These are phyloP conservation scores for Chionoecetes opilio DNA, from an alignment of 1,140 invertebrate species.

Conservation along the genomic window DNA sequence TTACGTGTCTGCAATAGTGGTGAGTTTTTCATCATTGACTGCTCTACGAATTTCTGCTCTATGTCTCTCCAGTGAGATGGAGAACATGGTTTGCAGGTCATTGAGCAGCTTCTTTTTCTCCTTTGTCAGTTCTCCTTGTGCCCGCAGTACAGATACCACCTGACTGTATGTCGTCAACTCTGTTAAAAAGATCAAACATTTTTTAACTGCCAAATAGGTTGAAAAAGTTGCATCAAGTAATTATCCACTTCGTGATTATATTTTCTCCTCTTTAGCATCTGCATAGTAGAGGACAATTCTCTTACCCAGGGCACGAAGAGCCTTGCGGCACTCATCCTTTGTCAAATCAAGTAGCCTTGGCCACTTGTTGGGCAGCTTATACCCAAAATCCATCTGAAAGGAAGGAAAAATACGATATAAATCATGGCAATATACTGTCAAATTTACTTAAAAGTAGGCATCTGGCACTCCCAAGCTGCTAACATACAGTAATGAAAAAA, in stretches of 20 bases:
- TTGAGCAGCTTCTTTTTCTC: slow-evolving; percentile 93
- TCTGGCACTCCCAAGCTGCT: no score
- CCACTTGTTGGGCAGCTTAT: slow-evolving; percentile 83
- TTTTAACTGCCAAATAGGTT: background rate
- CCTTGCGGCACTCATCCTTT: slow-evolving; percentile 93
- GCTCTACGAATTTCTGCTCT: slow-evolving; percentile 94
- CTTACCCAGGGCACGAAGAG: slow-evolving; percentile 92
- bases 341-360: slow-evolving; percentile 90
- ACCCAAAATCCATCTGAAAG: slow-evolving; percentile 71
- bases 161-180: slow-evolving; percentile 96
- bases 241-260: no score
- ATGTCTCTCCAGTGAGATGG: slow-evolving; percentile 95
- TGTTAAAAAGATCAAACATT: slow-evolving; percentile 83
- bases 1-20: slow-evolving; percentile 89
- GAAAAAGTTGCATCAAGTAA: no score
- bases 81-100: slow-evolving; percentile 91
- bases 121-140: slow-evolving; percentile 93
- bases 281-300: slow-evolving; percentile 53
- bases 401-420: no score
- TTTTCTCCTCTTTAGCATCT: no score
- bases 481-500: no score
- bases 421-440: no score
- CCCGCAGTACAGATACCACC: slow-evolving; percentile 94
- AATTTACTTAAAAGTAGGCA: no score
- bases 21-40: slow-evolving; percentile 94